phyloP scores from a whole-genome alignment of 2,797 vertebrate species.

The Platyrinchus mystaceus region DNA sequence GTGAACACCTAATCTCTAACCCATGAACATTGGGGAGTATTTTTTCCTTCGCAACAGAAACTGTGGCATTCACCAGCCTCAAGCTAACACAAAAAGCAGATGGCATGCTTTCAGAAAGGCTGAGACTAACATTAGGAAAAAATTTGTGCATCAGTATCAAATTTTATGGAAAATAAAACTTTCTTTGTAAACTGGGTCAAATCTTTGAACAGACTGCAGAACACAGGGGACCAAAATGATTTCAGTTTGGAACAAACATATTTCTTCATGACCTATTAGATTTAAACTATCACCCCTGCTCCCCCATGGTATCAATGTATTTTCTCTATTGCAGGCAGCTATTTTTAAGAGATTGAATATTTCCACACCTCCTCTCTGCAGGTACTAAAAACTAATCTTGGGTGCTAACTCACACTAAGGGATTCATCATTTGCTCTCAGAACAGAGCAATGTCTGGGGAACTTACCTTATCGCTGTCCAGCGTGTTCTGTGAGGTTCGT shows the following conservation, averaged over 20 bases:
- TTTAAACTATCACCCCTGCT: neutral
- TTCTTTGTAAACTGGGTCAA: neutral
- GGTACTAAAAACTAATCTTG: neutral
- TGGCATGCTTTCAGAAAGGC: neutral
- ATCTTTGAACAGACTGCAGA: neutral
- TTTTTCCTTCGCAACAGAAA: neutral
- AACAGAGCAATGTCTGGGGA: neutral
- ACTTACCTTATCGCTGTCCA: slow-evolving; percentile 97
- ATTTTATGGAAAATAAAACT: neutral
- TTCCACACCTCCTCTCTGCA: neutral
- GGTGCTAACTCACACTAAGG: neutral
- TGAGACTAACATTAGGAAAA: neutral
- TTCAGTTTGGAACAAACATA: neutral
- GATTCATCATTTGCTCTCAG: neutral
- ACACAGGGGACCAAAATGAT: neutral
- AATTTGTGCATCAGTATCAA: neutral
- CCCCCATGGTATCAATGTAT: neutral
- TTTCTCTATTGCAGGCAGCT: neutral
- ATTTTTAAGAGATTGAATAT: neutral
- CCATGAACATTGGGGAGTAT: neutral
- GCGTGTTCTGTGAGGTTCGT: slow-evolving; percentile 95
- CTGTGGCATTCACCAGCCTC: neutral
- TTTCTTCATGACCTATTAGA: neutral
- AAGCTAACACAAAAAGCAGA: neutral
- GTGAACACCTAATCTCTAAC: neutral